A percentile compares a stretch with the other conserved stretches of the same genome.
phyloP scores from a whole-genome alignment of 2,797 vertebrate species.

The Cynodonichthys magdalenae region DNA sequence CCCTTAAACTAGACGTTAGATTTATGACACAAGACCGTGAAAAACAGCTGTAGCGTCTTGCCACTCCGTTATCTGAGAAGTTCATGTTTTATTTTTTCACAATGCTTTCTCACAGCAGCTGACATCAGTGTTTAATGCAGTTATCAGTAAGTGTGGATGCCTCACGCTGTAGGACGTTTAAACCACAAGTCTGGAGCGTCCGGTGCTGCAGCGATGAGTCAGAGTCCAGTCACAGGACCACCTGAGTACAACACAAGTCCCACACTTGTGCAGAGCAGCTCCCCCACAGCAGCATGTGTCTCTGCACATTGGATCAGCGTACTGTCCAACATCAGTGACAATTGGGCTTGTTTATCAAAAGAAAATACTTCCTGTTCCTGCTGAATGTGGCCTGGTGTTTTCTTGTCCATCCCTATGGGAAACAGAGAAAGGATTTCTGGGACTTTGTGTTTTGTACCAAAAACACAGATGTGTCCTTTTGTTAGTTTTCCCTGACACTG shows the following conservation, averaged over 20 bases:
- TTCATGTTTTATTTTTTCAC: slow-evolving; percentile 21
- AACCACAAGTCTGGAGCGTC: slow-evolving; percentile 53
- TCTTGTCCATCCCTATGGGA: slow-evolving; percentile 2
- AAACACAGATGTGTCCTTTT: slow-evolving; percentile 33
- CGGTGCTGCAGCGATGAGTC: slow-evolving; percentile 63
- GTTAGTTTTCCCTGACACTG: slow-evolving; percentile 25
- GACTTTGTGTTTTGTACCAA: slow-evolving; percentile 49
- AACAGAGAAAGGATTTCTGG: slow-evolving; percentile 26
- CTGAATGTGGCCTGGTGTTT: slow-evolving; percentile 30
- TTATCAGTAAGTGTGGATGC: slow-evolving; percentile 50
- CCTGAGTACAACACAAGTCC: slow-evolving; percentile 57
- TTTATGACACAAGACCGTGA: slow-evolving; percentile 68
- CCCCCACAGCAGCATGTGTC: slow-evolving; percentile 46
- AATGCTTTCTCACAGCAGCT: slow-evolving; percentile 32
- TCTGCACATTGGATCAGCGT: slow-evolving; percentile 36
- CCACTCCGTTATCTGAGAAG: slow-evolving; percentile 49
- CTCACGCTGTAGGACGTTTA: slow-evolving; percentile 33
- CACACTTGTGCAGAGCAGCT: slow-evolving; percentile 55
- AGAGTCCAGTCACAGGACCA: slow-evolving; percentile 57
- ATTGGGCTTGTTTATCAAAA: slow-evolving; percentile 33
- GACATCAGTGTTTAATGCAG: slow-evolving; percentile 31
- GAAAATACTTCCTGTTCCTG: slow-evolving; percentile 37
- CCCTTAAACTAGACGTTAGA: slow-evolving; percentile 73
- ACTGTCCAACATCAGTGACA: slow-evolving; percentile 31
- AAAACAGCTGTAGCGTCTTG: slow-evolving; percentile 72